These are phyloP conservation scores for Drosophila colorata DNA, from an alignment of 2,888 invertebrate genomes.

Conservation along the genomic window DNA sequence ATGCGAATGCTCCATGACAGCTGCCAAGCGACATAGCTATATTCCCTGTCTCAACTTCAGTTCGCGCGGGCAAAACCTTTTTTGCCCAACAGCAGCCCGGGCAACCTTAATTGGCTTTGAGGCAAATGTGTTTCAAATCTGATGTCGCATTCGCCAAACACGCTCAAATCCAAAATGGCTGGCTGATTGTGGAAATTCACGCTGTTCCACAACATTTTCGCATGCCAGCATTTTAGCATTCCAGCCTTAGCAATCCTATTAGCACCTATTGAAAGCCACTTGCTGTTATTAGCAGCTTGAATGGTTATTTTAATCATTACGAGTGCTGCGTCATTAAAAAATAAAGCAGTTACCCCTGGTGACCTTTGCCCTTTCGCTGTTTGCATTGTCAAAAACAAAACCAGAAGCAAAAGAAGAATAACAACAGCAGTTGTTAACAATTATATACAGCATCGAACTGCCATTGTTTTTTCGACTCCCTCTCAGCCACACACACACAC, in stretches of 20 bases:
- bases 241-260: conserved; percentile 9
- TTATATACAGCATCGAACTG: conserved; percentile 45
- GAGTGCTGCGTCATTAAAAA: not conserved
- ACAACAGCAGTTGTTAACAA: conserved; percentile 39
- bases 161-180: conserved; percentile 20
- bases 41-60: not conserved
- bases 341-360: not conserved
- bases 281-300: conserved; percentile 22
- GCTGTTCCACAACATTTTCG: not conserved
- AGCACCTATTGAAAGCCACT: conserved; percentile 9
- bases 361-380: conserved; percentile 33
- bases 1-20: conserved; percentile 21
- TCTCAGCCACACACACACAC: conserved; percentile 1
- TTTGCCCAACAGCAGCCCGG: conserved; percentile 30
- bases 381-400: conserved; percentile 20
- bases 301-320: conserved; percentile 32
- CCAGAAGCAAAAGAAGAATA: conserved; percentile 17
- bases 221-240: not conserved
- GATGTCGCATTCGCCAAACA: conserved; percentile 41
- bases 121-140: conserved; percentile 63
- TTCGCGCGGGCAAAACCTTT: conserved; percentile 56
- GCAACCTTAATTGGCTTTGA: conserved; percentile 70
- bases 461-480: conserved; percentile 34
- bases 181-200: conserved; percentile 11
- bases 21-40: conserved; percentile 24